phyloP scores from a whole-genome alignment of 2,113 vertebrate genomes.

The Cromileptes altivelis region DNA sequence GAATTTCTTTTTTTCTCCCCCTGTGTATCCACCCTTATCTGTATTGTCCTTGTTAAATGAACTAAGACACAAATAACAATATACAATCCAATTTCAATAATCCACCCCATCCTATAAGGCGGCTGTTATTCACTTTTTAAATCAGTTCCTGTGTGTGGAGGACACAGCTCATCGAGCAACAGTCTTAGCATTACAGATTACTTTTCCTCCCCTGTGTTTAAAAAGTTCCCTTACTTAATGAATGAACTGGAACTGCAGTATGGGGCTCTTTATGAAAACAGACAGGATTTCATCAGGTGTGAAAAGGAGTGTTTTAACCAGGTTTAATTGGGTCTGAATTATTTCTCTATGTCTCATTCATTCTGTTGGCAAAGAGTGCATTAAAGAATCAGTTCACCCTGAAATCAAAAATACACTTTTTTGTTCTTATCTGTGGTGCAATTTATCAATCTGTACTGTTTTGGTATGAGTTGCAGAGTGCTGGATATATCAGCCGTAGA shows the following conservation, averaged over 20 bases:
- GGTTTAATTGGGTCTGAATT: constrained; percentile 93
- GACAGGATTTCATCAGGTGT: constrained; percentile 91
- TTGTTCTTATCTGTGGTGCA: too few species aligned
- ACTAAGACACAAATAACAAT: background rate
- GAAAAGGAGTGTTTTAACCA: constrained; percentile 91
- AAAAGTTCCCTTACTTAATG: constrained; percentile 87
- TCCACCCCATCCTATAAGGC: constrained; percentile 21
- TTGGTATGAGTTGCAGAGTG: too few species aligned
- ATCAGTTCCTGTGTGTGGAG: constrained; percentile 36
- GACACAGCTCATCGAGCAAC: constrained; percentile 67
- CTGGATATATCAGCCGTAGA: too few species aligned
- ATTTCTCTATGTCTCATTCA: constrained; percentile 59
- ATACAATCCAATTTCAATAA: constrained; percentile 8
- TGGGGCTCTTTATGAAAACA: constrained; percentile 88
- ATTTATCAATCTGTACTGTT: too few species aligned
- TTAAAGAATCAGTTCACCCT: background rate
- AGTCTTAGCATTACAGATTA: constrained; percentile 60
- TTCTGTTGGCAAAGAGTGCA: constrained; percentile 3
- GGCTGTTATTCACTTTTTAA: constrained; percentile 43
- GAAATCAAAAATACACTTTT: too few species aligned
- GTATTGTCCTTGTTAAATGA: constrained; percentile 19
- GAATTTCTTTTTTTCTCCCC: background rate
- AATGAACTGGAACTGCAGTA: constrained; percentile 87
- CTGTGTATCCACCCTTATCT: background rate
- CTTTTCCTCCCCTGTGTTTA: constrained; percentile 66